Base-by-base conservation (phyloP, 2,113 vertebrate species). In the Sialia sialis region DNA sequence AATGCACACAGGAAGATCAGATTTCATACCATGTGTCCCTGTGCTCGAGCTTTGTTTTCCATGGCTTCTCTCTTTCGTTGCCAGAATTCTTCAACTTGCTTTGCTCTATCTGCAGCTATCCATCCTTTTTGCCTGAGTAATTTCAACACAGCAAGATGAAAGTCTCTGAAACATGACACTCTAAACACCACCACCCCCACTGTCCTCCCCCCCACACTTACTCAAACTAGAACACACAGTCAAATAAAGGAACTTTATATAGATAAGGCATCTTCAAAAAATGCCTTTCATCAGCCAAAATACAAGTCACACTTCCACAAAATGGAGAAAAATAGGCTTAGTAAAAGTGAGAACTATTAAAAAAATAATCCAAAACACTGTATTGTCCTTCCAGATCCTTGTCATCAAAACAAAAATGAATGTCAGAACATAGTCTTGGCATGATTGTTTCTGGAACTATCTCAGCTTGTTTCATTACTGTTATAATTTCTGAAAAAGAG, bases 11-110 rank as follows among this genome's bases (percentile, higher is more conserved):
- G 75, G 21, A 95, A 94, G 39, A 93, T 4, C 38, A 79, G 43
- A 67, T 43, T 87, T 91, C 98, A 62, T 99, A 99, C 99, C 99
- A 99, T 97, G 77, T 99, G 99, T 95, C 99, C 99, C 95, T 99
- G 99, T 7, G 99, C 99, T 58, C 99, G 99, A 44, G 99, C 99
- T 98, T 99, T 99, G 96, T 99, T 99, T 95, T 99, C 98, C 98
- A 99, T 98, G 46, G 99, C 99, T 98, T 99, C 99, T 87, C 89
- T 98, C 94, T 99, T 99, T 21, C 99, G 97, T 94, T 99, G 99
- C 78, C 99, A 98, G 88, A 99, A 99, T 96, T 99, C 99, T 96
- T 99, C 98, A 17, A 99, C 99, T 96, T 99, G 99, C 87, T 98
- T 98, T 88, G 98, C 97, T 94, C 98, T 98, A 58, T 98, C 99